Evolutionary conservation across 2,888 invertebrate genomes (phyloP).

Genomic region (Mythimna ferrago): DNA sequence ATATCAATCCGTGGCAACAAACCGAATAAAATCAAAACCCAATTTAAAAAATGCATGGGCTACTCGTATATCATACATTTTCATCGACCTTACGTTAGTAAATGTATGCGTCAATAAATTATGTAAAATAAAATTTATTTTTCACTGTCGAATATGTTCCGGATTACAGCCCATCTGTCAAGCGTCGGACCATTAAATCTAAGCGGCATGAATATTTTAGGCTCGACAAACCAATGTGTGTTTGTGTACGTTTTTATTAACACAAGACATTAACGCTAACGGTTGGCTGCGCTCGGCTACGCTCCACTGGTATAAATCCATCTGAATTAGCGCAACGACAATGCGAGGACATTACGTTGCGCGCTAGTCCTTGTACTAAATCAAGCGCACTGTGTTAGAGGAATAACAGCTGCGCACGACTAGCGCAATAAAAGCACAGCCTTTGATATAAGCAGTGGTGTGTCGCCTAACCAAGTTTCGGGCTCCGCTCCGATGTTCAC

Average conservation of each 20-base stretch:
- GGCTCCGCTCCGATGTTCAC: constrained; percentile 25
- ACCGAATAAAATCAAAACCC: constrained; percentile 44
- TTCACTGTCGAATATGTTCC: constrained; percentile 76
- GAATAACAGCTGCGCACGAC: constrained; percentile 64
- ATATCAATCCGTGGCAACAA: constrained; percentile 51
- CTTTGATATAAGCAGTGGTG: constrained; percentile 48
- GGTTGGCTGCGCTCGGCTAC: constrained; percentile 71
- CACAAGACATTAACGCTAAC: constrained; percentile 72
- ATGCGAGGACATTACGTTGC: constrained; percentile 76
- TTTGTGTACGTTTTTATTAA: constrained; percentile 75
- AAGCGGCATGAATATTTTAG: constrained; percentile 81
- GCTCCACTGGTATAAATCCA: constrained; percentile 78
- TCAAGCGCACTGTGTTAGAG: constrained; percentile 72
- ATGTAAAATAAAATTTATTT: constrained; percentile 68
- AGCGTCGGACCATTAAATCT: constrained; percentile 83
- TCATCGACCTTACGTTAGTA: constrained; percentile 45
- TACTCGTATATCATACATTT: constrained; percentile 45
- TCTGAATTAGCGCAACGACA: constrained; percentile 80
- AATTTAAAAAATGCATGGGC: constrained; percentile 38
- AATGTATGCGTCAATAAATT: constrained; percentile 66
- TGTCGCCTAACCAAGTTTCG: constrained; percentile 46
- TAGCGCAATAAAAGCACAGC: constrained; percentile 55
- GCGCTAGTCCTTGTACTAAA: constrained; percentile 79
- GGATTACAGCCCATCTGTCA: constrained; percentile 82
- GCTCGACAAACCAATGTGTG: constrained; percentile 72